phyloP scores from a whole-genome alignment of 2,113 vertebrate species.

The Hystrix cristata region DNA sequence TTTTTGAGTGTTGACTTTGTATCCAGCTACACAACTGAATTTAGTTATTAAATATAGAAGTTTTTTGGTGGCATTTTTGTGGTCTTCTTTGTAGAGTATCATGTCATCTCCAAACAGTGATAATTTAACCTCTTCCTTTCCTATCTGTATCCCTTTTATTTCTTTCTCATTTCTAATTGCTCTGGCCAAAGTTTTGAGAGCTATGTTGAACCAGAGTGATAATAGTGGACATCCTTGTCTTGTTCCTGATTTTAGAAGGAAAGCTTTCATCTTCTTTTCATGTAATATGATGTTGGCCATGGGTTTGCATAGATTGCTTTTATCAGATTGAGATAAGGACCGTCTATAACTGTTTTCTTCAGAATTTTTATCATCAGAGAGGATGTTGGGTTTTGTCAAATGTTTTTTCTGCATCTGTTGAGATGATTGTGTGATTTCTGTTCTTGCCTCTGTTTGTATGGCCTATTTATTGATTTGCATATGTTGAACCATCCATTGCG shows the following conservation, averaged over 20 bases:
- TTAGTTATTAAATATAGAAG: neutral
- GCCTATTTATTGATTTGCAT: too few relatives aligned
- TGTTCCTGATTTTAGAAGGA: neutral
- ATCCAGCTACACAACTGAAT: neutral
- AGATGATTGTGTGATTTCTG: too few relatives aligned
- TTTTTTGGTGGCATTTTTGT: neutral
- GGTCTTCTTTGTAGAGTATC: neutral
- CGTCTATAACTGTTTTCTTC: too few relatives aligned
- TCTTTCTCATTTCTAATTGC: neutral
- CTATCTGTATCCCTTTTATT: neutral
- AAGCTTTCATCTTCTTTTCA: neutral
- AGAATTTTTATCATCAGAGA: too few relatives aligned
- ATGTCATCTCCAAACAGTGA: neutral
- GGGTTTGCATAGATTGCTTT: neutral
- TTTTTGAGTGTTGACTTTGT: neutral
- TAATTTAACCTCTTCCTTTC: neutral
- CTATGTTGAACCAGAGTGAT: neutral
- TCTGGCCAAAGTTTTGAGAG: neutral
- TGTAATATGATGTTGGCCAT: neutral
- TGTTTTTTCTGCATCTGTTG: too few relatives aligned
- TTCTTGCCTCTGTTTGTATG: too few relatives aligned
- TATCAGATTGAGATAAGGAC: neutral
- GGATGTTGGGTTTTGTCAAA: too few relatives aligned
- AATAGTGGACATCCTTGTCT: neutral
- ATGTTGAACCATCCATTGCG: too few relatives aligned